Evolutionary conservation across 2,797 vertebrate species (phyloP), one percentile per base, ranked within the genome.

Genomic region (Esox lucius): DNA sequence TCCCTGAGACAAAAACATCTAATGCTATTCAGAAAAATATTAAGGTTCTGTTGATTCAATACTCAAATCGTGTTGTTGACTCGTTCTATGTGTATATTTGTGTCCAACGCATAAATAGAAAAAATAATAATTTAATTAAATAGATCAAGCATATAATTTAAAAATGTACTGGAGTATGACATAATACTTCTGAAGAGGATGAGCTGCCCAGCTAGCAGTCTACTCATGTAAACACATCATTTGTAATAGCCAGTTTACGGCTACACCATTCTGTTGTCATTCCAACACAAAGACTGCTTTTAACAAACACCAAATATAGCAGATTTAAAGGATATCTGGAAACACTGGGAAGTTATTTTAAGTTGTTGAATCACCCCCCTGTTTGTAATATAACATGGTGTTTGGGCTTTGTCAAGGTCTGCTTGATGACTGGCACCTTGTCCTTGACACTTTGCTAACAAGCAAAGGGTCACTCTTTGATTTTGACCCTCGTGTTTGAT

Each of bases 401-500:
- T 68, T 4, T 6, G 16, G 51, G n/a, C 22, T 13, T 67, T 72
- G 69, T 70, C 35, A 39, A 53, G 22, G 74, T 73, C 68, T 79
- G 77, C 51, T 64, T 72, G 19, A 70, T 51, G 22, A 62, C 74
- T 69, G 68, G 68, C 26, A 22, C 31, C 64, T 51, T 24, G 35
- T 64, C 35, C 71, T 65, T 64, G 22, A 13, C 64, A 17, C 31
- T 64, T 13, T 15, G 2, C 13, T 49, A 39, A 72, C 51, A 73
- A 75, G 71, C 39, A 72, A 71, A 26, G 68, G 51, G 80, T 79
- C 66, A 74, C 33, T 9, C 62, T 74, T 74, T 79, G 75, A 80
- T 51, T 80, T 69, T 24, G 28, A 76, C 67, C 28, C 69, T 46
- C 68, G 49, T 61, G 9, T 71, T 71, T 39, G 49, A 51, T 31